A percentile compares a stretch with the other conserved stretches of the same genome.
Evolutionary conservation across 37 sponge, comb jelly and placozoan species (phyloP).

Genomic region (Halichondria panicea): DNA sequence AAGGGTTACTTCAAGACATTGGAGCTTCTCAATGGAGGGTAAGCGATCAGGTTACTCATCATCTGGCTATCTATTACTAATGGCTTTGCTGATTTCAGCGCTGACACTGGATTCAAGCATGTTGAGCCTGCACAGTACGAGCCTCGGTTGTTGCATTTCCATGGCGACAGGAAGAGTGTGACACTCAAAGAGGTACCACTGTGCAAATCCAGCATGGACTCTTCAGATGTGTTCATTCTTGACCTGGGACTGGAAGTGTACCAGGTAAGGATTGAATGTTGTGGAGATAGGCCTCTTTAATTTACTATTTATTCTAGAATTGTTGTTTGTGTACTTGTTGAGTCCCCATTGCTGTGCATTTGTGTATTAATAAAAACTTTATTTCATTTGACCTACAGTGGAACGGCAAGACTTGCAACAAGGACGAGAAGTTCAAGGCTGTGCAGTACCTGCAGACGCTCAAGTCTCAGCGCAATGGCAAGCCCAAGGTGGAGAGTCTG

Average conservation of each 20-base stretch:
- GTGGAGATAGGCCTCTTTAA: background rate
- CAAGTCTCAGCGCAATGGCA: slow-evolving; percentile 74
- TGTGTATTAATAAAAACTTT: background rate
- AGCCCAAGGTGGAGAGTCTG: slow-evolving; percentile 51
- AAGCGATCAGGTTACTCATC: too few relatives aligned
- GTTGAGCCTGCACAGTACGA: slow-evolving; percentile 83
- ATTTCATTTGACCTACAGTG: slow-evolving; percentile 41
- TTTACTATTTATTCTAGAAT: background rate
- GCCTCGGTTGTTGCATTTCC: slow-evolving; percentile 85
- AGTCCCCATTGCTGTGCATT: background rate
- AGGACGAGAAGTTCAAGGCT: slow-evolving; percentile 95
- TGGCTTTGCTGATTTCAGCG: too few relatives aligned
- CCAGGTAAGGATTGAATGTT: slow-evolving; percentile 41
- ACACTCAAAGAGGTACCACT: slow-evolving; percentile 62
- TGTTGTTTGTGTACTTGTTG: background rate
- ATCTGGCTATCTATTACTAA: too few relatives aligned
- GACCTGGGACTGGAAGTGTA: slow-evolving; percentile 82
- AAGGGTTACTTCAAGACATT: slow-evolving; percentile 87
- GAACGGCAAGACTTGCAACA: slow-evolving; percentile 88
- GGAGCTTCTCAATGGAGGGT: slow-evolving; percentile 83
- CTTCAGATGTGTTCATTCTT: slow-evolving; percentile 87
- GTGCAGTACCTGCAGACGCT: slow-evolving; percentile 75
- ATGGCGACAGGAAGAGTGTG: slow-evolving; percentile 74
- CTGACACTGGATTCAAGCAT: slow-evolving; percentile 91
- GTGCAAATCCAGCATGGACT: slow-evolving; percentile 64